phyloP scores from a whole-genome alignment of 2,888 invertebrate species.

The Drosophila pegasa region DNA sequence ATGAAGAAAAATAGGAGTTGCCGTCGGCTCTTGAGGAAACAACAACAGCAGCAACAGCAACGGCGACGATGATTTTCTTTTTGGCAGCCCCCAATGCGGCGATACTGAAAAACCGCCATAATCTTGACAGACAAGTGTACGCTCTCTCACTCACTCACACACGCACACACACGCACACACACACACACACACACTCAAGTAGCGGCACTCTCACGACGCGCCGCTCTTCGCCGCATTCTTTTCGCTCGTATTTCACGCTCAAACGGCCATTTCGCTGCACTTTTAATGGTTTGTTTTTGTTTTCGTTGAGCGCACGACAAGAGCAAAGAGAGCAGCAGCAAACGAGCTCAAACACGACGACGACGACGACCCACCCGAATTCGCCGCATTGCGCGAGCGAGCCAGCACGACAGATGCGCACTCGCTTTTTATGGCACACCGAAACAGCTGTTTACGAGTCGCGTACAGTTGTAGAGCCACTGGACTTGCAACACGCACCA shows the following conservation, averaged over 20 bases:
- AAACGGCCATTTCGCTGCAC: constrained; percentile 64
- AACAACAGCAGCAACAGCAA: constrained; percentile 33
- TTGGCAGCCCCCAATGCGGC: constrained; percentile 50
- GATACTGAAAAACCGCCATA: constrained; percentile 73
- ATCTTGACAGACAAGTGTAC: constrained; percentile 79
- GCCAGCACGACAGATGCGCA: constrained; percentile 51
- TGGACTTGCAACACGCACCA: constrained; percentile 20
- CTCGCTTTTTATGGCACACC: constrained; percentile 65
- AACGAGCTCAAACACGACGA: constrained; percentile 36
- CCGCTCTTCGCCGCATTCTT: constrained; percentile 68
- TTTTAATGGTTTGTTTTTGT: constrained; percentile 78
- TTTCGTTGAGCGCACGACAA: constrained; percentile 56
- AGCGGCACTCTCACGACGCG: constrained; percentile 15
- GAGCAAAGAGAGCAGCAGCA: constrained; percentile 42
- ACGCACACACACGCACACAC: constrained; percentile 21
- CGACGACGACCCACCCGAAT: constrained; percentile 46
- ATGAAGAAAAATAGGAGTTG: constrained; percentile 83
- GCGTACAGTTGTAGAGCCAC: constrained; percentile 52
- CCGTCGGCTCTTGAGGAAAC: constrained; percentile 68
- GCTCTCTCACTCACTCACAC: constrained; percentile 42
- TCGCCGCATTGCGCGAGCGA: constrained; percentile 61
- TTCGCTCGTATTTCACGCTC: constrained; percentile 81
- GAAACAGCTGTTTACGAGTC: constrained; percentile 66
- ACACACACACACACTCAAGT: constrained; percentile 6
- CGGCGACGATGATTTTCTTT: constrained; percentile 49